Base-by-base conservation (phyloP, 2,113 vertebrate genomes). In the Tetrao urogallus region DNA sequence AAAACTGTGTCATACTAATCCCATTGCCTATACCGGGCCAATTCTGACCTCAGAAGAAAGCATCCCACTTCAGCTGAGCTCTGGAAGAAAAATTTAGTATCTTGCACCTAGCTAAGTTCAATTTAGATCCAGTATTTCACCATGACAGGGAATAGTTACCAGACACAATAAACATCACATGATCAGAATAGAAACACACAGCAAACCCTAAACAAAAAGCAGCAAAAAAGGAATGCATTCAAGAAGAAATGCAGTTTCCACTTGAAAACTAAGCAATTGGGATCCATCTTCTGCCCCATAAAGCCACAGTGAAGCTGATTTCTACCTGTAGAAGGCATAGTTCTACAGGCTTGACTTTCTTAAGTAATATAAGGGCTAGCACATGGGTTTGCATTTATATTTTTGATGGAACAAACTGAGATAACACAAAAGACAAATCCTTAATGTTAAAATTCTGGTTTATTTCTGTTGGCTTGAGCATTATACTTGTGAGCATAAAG, bases 381-480 rank as follows among this genome's bases (percentile, higher is more conserved):
- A 67, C 30, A 34, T 3, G 69, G 3, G 2, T 40, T 78, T 50
- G 10, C 27, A 69, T 50, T 84, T 82, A 24, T 61, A 48, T 65
- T 88, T 81, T 43, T 88, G 28, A 67, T 64, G 30, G 32, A 90
- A 88, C 3, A 30, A 64, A 74, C 20, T 69, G 48, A 56, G 47
- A 40, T 47, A 81, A 87, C 12, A 57, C 30, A 83, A 56, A 83
- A 86, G 67, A 8, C 17, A 90, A 81, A 40, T 67, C 34, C 34
- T 65, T 43, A 78, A 42, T 57, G 11, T 65, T 84, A 83, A 88
- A 90, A 82, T 47, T 13, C 11, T 60, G 47, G 13, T 86, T 64
- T 38, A 27, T 88, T 92, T 71, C 34, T 90, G 94, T 93, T 93
- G 82, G 73, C 76, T 82, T 78, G 28, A 61, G 20, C 25, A 60